Evolutionary conservation across 92 coral and sea anemone genomes (phyloP).

Genomic region (Heliopora coerulea): DNA sequence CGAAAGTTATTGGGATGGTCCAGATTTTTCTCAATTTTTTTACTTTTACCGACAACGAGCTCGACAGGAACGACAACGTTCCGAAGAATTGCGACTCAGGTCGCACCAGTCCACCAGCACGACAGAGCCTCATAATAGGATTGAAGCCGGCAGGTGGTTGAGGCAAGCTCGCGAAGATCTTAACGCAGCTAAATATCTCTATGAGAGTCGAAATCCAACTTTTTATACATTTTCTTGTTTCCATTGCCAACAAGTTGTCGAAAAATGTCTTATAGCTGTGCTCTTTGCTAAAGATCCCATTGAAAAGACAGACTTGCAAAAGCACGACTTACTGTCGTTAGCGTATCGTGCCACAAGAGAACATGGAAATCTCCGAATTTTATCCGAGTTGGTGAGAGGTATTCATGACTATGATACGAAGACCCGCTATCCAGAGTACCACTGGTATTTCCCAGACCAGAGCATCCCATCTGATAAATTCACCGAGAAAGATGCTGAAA

Average conservation of each 20-base stretch:
- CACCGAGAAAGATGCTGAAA: conserved; percentile 1
- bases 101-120: neutral
- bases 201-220: conserved; percentile 50
- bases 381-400: neutral
- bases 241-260: conserved; percentile 84
- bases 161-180: conserved; percentile 73
- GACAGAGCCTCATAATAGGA: conserved; percentile 12
- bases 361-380: conserved; percentile 3
- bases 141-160: conserved; percentile 66
- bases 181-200: conserved; percentile 60
- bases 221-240: conserved; percentile 70
- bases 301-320: conserved; percentile 3
- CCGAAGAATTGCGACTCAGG: neutral
- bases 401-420: conserved; percentile 10
- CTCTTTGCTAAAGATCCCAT: conserved; percentile 53
- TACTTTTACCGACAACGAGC: neutral
- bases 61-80: neutral
- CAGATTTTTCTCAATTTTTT: neutral
- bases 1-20: neutral
- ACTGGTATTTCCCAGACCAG: neutral
- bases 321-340: conserved; percentile 5
- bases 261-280: conserved; percentile 79
- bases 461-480: conserved; percentile 14
- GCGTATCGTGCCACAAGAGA: conserved; percentile 26
- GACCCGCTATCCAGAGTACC: conserved; percentile 31